Conservation (phyloP, 2,888 invertebrate genomes). For the Cabera pusaria region DNA sequence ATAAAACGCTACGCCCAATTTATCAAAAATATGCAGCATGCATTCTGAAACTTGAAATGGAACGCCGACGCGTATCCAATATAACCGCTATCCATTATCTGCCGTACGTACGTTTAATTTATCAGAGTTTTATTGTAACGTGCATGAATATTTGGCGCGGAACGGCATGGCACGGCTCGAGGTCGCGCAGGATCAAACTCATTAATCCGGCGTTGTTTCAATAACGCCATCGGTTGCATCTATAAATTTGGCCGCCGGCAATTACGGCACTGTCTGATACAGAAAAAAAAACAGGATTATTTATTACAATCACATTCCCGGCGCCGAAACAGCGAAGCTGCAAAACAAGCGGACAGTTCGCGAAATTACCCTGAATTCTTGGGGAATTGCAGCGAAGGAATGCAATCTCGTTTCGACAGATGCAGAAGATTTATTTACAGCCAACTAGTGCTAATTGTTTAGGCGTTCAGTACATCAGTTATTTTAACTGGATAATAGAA, state of each 20-base stretch:
- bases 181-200: conserved; percentile 30
- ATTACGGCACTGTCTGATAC: conserved; percentile 36
- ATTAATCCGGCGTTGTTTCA: conserved; percentile 41
- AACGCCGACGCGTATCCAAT: conserved; percentile 4
- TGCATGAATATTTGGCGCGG: conserved; percentile 10
- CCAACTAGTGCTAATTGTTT: background rate
- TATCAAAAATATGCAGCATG: background rate
- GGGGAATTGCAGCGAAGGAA: conserved; percentile 22
- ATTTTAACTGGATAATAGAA: too few relatives aligned
- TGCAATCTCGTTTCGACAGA: conserved; percentile 21
- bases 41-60: conserved; percentile 2
- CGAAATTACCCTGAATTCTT: conserved; percentile 21
- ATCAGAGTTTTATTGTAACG: conserved; percentile 14
- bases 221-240: conserved; percentile 37
- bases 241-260: conserved; percentile 38
- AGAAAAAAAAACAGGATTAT: conserved; percentile 35
- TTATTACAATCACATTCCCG: conserved; percentile 36
- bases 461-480: too few relatives aligned
- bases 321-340: conserved; percentile 27
- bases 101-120: conserved; percentile 14
- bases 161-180: background rate
- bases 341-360: conserved; percentile 26
- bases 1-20: too few relatives aligned
- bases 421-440: conserved; percentile 8
- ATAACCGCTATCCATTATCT: conserved; percentile 9